These are phyloP conservation scores for Neodiprion pinetum DNA, from an alignment of 1,140 invertebrate species.

Conservation along the genomic window DNA sequence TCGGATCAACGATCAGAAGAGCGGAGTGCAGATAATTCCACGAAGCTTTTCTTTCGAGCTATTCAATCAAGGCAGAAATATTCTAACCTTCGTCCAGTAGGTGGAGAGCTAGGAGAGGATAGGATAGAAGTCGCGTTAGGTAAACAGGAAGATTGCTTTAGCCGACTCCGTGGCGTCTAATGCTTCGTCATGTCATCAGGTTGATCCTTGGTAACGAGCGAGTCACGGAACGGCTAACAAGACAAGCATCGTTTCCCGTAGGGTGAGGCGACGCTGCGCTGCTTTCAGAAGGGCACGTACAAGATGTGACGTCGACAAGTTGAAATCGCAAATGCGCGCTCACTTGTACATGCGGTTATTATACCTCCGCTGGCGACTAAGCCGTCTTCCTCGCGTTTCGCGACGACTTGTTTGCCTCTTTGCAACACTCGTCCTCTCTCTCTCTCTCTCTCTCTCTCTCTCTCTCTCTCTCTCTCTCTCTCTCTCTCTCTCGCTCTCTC, in stretches of 20 bases:
- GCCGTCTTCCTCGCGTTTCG: neutral
- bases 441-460: too few species aligned
- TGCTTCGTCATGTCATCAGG: constrained; percentile 1
- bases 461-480: too few species aligned
- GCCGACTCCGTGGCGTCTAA: neutral
- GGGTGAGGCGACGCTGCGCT: neutral
- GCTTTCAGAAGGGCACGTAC: neutral
- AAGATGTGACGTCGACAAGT: neutral
- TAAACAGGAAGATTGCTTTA: constrained; percentile 5
- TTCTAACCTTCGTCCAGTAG: too few species aligned
- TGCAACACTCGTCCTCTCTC: too few species aligned
- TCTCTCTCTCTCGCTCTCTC: too few species aligned
- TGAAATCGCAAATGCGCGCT: neutral
- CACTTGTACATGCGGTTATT: neutral
- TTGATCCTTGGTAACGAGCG: constrained; percentile 3
- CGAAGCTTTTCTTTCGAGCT: too few species aligned
- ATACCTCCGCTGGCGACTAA: neutral
- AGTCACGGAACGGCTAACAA: neutral
- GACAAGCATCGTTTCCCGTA: neutral
- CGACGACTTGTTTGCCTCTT: too few species aligned
- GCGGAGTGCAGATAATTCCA: too few species aligned
- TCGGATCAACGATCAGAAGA: too few species aligned
- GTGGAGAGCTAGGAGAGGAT: too few species aligned
- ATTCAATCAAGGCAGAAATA: too few species aligned
- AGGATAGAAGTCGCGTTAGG: neutral